A percentile compares a stretch with the other conserved stretches of the same genome.
Evolutionary conservation across 2,113 vertebrate genomes (phyloP).

Genomic region (Sorex araneus): DNA sequence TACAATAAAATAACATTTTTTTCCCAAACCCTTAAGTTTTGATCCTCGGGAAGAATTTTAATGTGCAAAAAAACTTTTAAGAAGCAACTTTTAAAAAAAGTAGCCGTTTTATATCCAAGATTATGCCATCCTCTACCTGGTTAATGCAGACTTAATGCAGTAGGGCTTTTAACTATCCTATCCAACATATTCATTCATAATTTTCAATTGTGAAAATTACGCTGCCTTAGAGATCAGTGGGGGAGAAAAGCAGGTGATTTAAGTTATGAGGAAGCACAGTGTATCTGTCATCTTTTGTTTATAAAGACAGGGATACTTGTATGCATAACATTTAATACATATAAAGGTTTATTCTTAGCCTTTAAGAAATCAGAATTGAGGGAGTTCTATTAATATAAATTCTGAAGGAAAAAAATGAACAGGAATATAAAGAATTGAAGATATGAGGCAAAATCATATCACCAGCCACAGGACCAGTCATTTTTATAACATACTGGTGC

Average conservation of each 20-base stretch:
- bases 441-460: neutral
- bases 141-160: no score
- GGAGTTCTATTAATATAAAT: neutral
- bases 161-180: no score
- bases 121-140: no score
- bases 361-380: constrained; percentile 59
- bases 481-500: neutral
- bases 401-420: constrained; percentile 13
- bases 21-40: constrained; percentile 2
- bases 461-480: neutral
- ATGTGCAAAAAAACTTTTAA: no score
- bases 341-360: neutral
- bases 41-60: neutral
- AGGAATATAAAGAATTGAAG: neutral
- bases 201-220: neutral
- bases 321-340: neutral
- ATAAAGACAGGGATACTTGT: neutral
- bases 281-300: neutral
- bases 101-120: no score
- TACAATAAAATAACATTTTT: neutral
- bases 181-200: no score
- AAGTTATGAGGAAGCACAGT: neutral
- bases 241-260: neutral
- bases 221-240: neutral
- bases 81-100: no score